Percentiles rank a stretch among this genome's conserved stretches.
phyloP scores from a whole-genome alignment of 2,113 vertebrate species.

The Amblyopsis rosae region DNA sequence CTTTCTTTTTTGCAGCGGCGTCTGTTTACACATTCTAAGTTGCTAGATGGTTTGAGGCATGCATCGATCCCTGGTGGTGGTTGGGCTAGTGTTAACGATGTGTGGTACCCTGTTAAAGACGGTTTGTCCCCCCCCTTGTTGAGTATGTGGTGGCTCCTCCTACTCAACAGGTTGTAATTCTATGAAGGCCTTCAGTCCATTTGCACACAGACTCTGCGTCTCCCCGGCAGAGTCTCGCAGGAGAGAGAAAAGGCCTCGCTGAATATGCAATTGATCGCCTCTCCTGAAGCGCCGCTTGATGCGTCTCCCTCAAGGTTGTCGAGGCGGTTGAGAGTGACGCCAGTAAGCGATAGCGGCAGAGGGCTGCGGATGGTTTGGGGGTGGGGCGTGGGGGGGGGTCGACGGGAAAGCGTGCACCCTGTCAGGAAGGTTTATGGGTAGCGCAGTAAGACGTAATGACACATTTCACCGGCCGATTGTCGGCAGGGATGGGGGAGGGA shows the following conservation, averaged over 20 bases:
- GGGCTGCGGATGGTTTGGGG: background rate
- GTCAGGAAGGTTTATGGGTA: slow-evolving; percentile 42
- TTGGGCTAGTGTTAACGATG: too few relatives aligned
- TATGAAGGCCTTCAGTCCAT: background rate
- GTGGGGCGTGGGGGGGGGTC: slow-evolving; percentile 36
- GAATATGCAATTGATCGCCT: slow-evolving; percentile 30
- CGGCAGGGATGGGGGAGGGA: too few relatives aligned
- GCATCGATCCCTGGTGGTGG: too few relatives aligned
- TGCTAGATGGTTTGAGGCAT: too few relatives aligned
- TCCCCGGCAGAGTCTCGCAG: background rate
- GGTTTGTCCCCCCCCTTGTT: too few relatives aligned
- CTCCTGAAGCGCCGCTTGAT: too few relatives aligned
- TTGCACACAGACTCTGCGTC: background rate
- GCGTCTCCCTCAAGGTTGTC: slow-evolving; percentile 39
- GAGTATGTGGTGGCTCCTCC: too few relatives aligned
- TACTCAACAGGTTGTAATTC: too few relatives aligned
- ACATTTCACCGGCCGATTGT: background rate
- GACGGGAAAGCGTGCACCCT: slow-evolving; percentile 33
- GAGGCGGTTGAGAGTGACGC: slow-evolving; percentile 18
- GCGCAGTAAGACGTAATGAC: slow-evolving; percentile 43
- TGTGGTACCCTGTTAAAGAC: too few relatives aligned
- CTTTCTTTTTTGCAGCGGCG: too few relatives aligned
- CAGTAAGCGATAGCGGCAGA: too few relatives aligned
- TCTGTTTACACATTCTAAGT: too few relatives aligned
- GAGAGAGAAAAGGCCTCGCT: slow-evolving; percentile 14